Conservation (phyloP, 2,797 vertebrate species). For the Furcifer pardalis region DNA sequence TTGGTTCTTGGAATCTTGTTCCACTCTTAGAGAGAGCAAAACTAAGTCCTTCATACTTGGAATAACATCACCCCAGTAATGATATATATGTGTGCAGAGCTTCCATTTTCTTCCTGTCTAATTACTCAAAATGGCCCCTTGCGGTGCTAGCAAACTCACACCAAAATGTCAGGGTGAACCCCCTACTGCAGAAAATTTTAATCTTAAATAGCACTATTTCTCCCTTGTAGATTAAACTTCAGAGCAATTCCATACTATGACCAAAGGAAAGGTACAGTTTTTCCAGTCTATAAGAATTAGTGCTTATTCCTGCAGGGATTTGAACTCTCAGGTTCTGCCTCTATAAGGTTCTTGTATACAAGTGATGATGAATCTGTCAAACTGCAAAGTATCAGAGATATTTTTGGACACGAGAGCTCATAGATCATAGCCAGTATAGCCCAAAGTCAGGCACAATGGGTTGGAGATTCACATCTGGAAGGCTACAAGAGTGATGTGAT, state of each 20-base stretch:
- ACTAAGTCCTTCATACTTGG: neutral
- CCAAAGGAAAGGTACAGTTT: neutral
- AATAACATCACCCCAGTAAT: neutral
- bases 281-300: neutral
- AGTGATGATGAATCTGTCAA: neutral
- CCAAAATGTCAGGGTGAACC: no score
- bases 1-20: no score
- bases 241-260: neutral
- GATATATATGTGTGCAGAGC: neutral
- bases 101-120: neutral
- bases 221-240: neutral
- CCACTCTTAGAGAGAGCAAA: no score
- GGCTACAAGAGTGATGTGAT: no score
- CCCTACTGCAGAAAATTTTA: neutral
- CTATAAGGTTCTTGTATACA: no score
- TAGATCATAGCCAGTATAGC: no score
- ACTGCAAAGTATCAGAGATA: neutral
- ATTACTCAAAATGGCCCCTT: neutral
- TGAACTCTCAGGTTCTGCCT: no score
- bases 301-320: neutral
- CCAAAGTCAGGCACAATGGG: no score
- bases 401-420: neutral
- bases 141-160: no score
- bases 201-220: neutral
- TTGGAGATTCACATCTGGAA: no score